Evolutionary conservation across 2,113 vertebrate genomes (phyloP), one percentile per base, ranked within the genome.

Genomic region (Istiophorus platypterus): DNA sequence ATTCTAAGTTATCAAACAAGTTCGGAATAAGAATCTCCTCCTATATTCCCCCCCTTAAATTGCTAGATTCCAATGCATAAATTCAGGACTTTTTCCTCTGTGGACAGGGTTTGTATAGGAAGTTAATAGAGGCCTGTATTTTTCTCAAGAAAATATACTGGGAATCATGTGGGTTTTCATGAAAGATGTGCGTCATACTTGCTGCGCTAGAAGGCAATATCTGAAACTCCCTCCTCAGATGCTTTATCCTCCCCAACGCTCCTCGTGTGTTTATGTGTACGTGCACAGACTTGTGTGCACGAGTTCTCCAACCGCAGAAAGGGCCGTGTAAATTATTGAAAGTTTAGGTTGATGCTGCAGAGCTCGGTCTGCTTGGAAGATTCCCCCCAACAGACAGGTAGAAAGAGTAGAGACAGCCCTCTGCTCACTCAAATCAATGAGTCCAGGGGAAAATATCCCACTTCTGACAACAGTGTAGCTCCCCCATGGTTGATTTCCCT

Each of bases 311-410:
- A 18, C 57, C 10, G 22, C 66, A 81, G 49, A 85, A 68, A 74
- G 67, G 26, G 65, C 41, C 7, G 22, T 51, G 56, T 89, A 66
- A 90, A 84, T 88, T 87, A 92, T 85, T 89, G 49, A 92, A 78
- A 57, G 76, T 83, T 80, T 72, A 54, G 62, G 54, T 61, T 64
- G 64, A 41, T 26, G 58, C 49, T 45, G 77, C 86, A 77, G 45
- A 63, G 37, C 72, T 65, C 31, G 18, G 37, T 47, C 47, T 34
- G n/a, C 54, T 80, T 47, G 14, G 29, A 85, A 57, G 68, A 70
- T 75, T 84, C 52, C 72, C 29, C 66, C 26, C 45, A 47, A 47
- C 49, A 58, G 78, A 61, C 69, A 65, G n/a, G 24, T 74, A 56
- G 8, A 85, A 70, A 51, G 47, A 18, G 15, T 1, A 22, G 37